Percentiles rank a stretch among this genome's conserved stretches.
These are phyloP conservation scores for Phymorhynchus buccinoides DNA, from an alignment of 1,140 invertebrate genomes.

Conservation along the genomic window DNA sequence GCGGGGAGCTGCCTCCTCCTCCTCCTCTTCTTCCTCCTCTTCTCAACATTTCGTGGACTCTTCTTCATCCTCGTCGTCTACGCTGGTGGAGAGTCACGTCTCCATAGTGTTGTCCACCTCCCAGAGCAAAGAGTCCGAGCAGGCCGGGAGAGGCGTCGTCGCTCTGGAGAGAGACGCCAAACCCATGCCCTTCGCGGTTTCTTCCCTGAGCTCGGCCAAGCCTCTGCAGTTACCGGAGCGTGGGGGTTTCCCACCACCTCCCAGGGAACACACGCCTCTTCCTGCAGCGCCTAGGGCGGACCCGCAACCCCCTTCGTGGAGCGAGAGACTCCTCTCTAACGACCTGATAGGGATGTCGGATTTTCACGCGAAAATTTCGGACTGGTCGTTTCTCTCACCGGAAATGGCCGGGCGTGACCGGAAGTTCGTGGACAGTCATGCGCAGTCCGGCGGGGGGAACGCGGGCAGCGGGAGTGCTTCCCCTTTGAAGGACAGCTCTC, in stretches of 20 bases:
- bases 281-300: too few relatives aligned
- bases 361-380: neutral
- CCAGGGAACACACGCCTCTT: neutral
- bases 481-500: constrained; percentile 16
- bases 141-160: neutral
- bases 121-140: constrained; percentile 26
- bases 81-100: constrained; percentile 38
- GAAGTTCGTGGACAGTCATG: constrained; percentile 20
- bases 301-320: neutral
- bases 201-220: neutral
- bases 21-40: too few relatives aligned
- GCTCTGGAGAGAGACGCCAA: constrained; percentile 24
- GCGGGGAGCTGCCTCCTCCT: constrained; percentile 25
- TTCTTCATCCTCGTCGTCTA: too few relatives aligned
- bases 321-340: neutral
- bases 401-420: constrained; percentile 8
- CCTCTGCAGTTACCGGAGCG: constrained; percentile 33
- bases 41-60: constrained; percentile 27
- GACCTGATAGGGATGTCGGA: constrained; percentile 42
- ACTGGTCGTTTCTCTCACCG: neutral
- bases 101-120: neutral
- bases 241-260: neutral
- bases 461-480: neutral
- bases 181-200: neutral
- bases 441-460: neutral